Conservation (phyloP, 1,140 invertebrate species). For the Drosophila pseudoananassae region DNA sequence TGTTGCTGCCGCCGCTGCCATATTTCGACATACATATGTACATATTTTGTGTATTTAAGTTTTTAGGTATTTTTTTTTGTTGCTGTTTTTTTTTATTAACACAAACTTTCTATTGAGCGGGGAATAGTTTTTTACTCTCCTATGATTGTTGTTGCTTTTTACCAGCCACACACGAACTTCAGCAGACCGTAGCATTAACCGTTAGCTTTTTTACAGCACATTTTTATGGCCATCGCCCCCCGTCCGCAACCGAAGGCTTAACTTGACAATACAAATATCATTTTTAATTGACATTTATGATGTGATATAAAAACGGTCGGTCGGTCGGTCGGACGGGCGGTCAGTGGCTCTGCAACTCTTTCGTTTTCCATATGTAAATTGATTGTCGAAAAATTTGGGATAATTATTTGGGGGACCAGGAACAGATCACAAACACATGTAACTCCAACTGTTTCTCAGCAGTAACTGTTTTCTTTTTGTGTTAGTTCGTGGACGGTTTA, state of each 20-base stretch:
- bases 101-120: conserved; percentile 80
- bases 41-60: conserved; percentile 77
- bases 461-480: neutral
- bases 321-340: neutral
- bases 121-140: conserved; percentile 47
- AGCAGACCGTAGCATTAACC: conserved; percentile 78
- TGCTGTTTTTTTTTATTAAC: conserved; percentile 69
- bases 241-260: conserved; percentile 15
- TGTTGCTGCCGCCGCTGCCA: conserved; percentile 47
- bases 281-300: conserved; percentile 78
- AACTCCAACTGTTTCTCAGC: neutral
- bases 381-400: conserved; percentile 6
- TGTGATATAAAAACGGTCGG: conserved; percentile 32
- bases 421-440: neutral
- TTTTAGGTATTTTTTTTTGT: conserved; percentile 66
- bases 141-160: conserved; percentile 29
- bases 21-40: conserved; percentile 62
- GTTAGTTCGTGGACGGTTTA: conserved; percentile 18
- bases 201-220: conserved; percentile 77
- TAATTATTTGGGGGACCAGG: neutral
- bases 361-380: conserved; percentile 28
- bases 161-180: conserved; percentile 73
- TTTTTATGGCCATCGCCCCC: conserved; percentile 59
- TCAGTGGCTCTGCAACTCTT: conserved; percentile 15
- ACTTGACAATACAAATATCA: conserved; percentile 70